phyloP scores from a whole-genome alignment of 2,113 vertebrate species.

The Phylloscopus trochiloides region DNA sequence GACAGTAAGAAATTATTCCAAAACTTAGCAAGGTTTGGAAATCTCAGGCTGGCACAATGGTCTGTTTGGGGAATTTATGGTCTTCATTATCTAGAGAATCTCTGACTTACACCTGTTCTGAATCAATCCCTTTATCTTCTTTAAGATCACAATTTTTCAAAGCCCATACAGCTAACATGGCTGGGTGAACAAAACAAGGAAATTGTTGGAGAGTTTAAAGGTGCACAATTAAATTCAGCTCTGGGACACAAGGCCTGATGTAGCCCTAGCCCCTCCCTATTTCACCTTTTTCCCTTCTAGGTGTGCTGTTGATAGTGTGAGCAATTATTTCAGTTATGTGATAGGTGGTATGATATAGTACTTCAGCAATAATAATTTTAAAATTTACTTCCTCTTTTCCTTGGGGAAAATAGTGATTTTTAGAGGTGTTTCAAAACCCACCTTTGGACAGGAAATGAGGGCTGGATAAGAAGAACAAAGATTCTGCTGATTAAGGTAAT shows the following conservation, averaged over 20 bases:
- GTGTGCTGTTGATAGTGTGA: neutral
- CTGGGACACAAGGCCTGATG: neutral
- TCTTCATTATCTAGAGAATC: neutral
- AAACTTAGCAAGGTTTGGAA: neutral
- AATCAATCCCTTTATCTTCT: neutral
- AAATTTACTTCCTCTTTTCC: neutral
- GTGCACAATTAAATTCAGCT: neutral
- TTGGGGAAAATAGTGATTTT: neutral
- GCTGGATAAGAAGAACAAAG: neutral
- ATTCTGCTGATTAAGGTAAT: neutral
- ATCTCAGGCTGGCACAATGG: neutral
- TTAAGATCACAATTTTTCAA: neutral
- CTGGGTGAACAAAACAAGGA: neutral
- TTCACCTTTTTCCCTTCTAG: neutral
- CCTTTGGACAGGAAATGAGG: neutral
- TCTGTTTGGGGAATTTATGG: neutral
- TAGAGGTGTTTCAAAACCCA: neutral
- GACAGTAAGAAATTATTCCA: neutral
- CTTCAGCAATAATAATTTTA: neutral
- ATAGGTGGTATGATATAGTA: neutral
- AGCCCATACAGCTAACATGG: accelerated
- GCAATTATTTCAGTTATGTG: neutral
- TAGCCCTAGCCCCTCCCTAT: neutral
- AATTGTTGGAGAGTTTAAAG: neutral
- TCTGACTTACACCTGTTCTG: neutral